Evolutionary conservation across 92 coral and sea anemone species (phyloP).

Genomic region (Scolanthus callimorphus): DNA sequence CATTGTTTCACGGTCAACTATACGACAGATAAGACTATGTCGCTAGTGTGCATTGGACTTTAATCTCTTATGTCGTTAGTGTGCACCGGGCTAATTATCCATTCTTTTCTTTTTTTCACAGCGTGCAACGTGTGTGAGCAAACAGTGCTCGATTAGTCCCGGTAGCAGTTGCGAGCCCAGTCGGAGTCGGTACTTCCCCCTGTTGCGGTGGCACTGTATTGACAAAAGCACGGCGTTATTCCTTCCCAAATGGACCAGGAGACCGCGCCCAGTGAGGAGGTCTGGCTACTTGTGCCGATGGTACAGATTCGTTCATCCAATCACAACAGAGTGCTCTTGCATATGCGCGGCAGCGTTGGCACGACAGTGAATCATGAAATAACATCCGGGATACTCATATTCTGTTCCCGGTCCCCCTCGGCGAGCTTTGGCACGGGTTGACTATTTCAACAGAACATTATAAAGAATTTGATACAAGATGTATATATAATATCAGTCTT

Average conservation of each 20-base stretch:
- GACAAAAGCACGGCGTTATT: conserved; percentile 3
- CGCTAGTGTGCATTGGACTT: too few relatives aligned
- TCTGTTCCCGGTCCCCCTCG: too few relatives aligned
- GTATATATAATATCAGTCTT: too few relatives aligned
- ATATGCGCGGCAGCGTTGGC: conserved; percentile 2
- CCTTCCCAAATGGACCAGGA: conserved; percentile 9
- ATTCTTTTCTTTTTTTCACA: conserved; percentile 10
- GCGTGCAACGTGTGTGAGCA: conserved; percentile 61
- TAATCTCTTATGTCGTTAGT: too few relatives aligned
- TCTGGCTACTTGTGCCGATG: conserved; percentile 23
- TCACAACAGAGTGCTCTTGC: conserved; percentile 25
- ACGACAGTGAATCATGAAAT: too few relatives aligned
- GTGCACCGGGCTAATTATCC: too few relatives aligned
- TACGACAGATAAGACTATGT: too few relatives aligned
- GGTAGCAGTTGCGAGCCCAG: conserved; percentile 57
- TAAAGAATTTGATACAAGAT: too few relatives aligned
- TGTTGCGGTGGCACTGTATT: conserved; percentile 73
- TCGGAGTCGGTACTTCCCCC: conserved; percentile 30
- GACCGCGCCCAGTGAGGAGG: conserved; percentile 8
- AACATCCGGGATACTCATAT: too few relatives aligned
- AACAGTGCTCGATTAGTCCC: conserved; percentile 64
- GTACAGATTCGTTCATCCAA: conserved; percentile 19
- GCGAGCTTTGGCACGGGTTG: too few relatives aligned
- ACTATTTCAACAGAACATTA: too few relatives aligned
- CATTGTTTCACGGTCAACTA: too few relatives aligned